Evolutionary conservation across 2,888 invertebrate genomes (phyloP), one percentile per base, ranked within the genome.

Genomic region (Boloria selene): DNA sequence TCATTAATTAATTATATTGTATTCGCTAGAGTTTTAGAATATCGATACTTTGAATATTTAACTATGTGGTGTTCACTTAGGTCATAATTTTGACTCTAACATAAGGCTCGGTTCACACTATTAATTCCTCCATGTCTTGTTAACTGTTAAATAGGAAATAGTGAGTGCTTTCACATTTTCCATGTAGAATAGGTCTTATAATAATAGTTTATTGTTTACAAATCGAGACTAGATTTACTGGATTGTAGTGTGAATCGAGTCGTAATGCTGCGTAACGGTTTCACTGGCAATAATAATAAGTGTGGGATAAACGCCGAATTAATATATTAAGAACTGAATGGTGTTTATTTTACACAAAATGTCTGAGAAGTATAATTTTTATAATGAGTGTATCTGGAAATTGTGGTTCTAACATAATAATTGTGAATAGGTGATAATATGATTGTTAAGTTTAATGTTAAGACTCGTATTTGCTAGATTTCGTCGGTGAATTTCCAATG

Each of bases 61-160:
- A 50, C 51, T 55, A 64, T 62, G 71, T 68, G 62, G 73, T 72
- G 72, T 74, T 72, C 82, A 84, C 86, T 86, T 85, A 83, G 87
- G 83, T 77, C 82, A 79, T 74, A 81, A 79, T 84, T 83, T 80
- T 83, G 82, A 78, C 79, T 79, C 69, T 66, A 65, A 53, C 50
- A 60, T 67, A 64, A 61, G 47, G 49, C 49, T 47, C 49, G 17
- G 49, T 49, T 31, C 49, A 59, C 59, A 59, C 17, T 49, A 49
- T 59, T 13, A 26, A 49, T 26, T 47, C 31, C 59, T 17, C 4
- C 16, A 17, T 47, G 49, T 26, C 6, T n/a, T 14, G n/a, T 56
- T 44, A 14, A n/a, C 45, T 13, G 45, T 42, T 53, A 22, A 45
- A 22, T 22, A 4, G 44, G 44, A 38, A 38, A 38, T 38, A 38